Base-by-base conservation (phyloP, 2,888 invertebrate genomes). In the Mythimna albipuncta region DNA sequence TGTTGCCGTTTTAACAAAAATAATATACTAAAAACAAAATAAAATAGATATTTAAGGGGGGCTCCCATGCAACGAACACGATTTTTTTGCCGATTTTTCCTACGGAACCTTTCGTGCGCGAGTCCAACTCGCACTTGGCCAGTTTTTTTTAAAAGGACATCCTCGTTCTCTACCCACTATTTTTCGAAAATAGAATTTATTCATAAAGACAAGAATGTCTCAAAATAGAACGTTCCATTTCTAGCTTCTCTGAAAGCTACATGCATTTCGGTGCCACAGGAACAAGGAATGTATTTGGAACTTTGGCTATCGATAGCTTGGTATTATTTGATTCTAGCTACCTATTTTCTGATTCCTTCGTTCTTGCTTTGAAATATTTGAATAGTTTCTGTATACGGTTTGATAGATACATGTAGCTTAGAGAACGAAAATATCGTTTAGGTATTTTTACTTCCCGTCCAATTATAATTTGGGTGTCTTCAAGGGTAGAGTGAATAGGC, bases 161-260 rank as follows among this genome's bases (percentile, higher is more conserved):
- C 61, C 41, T 41, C 21, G 41, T 61, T 41, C 21, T 41, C 13
- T 21, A 21, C 38, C 21, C 61, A 19, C 54, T 62, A n/a, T 59
- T 54, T 68, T 77, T 52, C 41, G 54, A 64, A 82, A 77, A 66
- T 35, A 59, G 64, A 77, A 82, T 82, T 67, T 81, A 64, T 81
- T 76, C 67, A 62, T 59, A 66, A 13, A 41, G 67, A 59, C 32
- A 62, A 41, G 57, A 77, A 68, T 71, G 59, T 82, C 57, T 57
- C n/a, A 1, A 66, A 81, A 64, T 67, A 26, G 57, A 82, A 73
- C 54, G 59, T 64, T 76, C 57, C 50, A 81, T 55, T 64, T 76
- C 57, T 55, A 81, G 47, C 41, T 81, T 76, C 58, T 11, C 21
- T 26, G n/a, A 47, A 57, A 76, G 59, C 72, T 64, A 63, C n/a